Evolutionary conservation across 2,797 vertebrate species (phyloP).

Genomic region (Mormyrops attenuatus): DNA sequence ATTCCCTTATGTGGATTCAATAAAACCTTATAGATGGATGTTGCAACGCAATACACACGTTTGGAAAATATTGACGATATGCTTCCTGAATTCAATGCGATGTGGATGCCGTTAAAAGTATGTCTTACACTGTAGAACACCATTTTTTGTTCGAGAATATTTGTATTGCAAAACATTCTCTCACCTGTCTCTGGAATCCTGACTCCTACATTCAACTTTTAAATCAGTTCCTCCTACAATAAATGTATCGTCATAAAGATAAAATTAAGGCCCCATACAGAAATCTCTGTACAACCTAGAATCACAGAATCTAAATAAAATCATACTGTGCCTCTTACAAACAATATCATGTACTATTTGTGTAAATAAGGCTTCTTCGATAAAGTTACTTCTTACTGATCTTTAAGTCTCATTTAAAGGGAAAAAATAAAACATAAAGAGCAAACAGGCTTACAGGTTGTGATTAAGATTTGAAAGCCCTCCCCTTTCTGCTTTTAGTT

Average conservation of each 20-base stretch:
- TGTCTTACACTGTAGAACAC: not conserved
- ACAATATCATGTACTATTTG: conserved; percentile 2
- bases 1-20: conserved; percentile 19
- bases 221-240: conserved; percentile 39
- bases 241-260: not conserved
- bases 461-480: conserved; percentile 94
- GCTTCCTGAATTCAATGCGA: conserved; percentile 5
- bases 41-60: not conserved
- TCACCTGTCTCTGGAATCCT: not conserved
- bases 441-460: conserved; percentile 91
- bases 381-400: conserved; percentile 76
- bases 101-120: conserved; percentile 13
- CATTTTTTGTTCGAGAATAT: not conserved
- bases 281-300: not conserved
- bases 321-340: conserved; percentile 54
- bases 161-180: not conserved
- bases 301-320: conserved; percentile 48
- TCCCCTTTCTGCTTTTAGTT: conserved; percentile 88
- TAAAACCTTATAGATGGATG: conserved; percentile 9
- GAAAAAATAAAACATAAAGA: conserved; percentile 75
- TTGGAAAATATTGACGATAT: conserved; percentile 11
- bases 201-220: conserved; percentile 50
- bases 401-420: conserved; percentile 76
- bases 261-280: not conserved
- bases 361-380: conserved; percentile 58